These are phyloP conservation scores for Metellina segmentata DNA, from an alignment of 2,888 invertebrate species.

Conservation along the genomic window DNA sequence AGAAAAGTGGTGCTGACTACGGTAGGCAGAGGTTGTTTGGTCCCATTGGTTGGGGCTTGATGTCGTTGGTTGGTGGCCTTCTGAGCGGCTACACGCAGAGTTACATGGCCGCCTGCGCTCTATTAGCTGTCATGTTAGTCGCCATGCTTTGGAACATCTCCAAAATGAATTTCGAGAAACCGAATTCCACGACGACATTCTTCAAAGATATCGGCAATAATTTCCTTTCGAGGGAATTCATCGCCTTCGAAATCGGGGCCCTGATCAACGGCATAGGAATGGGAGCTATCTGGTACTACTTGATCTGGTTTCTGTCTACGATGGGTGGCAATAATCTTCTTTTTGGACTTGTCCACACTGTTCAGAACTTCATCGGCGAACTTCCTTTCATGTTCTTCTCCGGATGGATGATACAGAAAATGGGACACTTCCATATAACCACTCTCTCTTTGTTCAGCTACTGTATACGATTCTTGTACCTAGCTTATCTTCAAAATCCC, in stretches of 20 bases:
- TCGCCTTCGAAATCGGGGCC: conserved; percentile 37
- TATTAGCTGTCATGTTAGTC: conserved; percentile 1
- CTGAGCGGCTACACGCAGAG: conserved; percentile 18
- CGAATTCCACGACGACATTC: conserved; percentile 11
- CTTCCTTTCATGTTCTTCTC: conserved; percentile 93
- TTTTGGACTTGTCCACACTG: conserved; percentile 78
- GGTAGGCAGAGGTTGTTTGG: conserved; percentile 77
- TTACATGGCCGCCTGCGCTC: conserved; percentile 16
- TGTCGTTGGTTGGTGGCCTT: conserved; percentile 41
- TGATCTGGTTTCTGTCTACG: conserved; percentile 44
- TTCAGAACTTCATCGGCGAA: conserved; percentile 92
- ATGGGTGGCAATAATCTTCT: conserved; percentile 50
- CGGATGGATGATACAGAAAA: conserved; percentile 47
- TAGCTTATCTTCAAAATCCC: conserved; percentile 79
- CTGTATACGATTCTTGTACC: conserved; percentile 79
- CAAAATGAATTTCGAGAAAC: conserved; percentile 24
- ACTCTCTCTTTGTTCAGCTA: conserved; percentile 79
- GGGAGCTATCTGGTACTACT: conserved; percentile 62
- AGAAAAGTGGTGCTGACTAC: conserved; percentile 49
- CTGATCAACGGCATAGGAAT: conserved; percentile 51
- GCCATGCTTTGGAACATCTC: conserved; percentile 33
- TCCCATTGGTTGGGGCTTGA: conserved; percentile 73
- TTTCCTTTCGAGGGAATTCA: conserved; percentile 12
- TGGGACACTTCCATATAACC: conserved; percentile 79
- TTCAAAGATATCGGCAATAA: conserved; percentile 31